Percentiles rank a stretch among this genome's conserved stretches.
phyloP scores from a whole-genome alignment of 1,140 invertebrate genomes.

The Episyrphus balteatus region DNA sequence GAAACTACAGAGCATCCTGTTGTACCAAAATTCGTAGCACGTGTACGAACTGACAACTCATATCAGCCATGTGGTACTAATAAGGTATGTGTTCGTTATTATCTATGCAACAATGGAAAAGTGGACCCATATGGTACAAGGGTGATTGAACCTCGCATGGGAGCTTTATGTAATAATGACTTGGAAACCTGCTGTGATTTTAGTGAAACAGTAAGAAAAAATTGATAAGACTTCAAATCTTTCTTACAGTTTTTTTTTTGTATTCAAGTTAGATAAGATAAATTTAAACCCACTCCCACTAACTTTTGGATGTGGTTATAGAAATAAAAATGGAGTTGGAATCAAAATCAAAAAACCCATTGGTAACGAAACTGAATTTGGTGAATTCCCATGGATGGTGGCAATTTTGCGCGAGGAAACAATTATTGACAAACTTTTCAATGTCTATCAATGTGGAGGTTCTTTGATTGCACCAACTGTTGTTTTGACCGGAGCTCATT shows the following conservation, averaged over 20 bases:
- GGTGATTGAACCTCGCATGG: constrained; percentile 56
- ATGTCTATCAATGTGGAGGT: constrained; percentile 43
- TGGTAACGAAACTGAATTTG: constrained; percentile 46
- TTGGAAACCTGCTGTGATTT: constrained; percentile 25
- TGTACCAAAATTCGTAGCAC: no score
- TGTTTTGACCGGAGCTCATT: constrained; percentile 51
- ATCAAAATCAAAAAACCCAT: constrained; percentile 54
- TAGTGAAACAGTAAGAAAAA: constrained; percentile 19
- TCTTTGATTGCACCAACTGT: constrained; percentile 43
- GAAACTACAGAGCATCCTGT: no score
- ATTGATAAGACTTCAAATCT: no score
- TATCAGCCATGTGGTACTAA: constrained; percentile 23
- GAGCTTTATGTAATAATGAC: constrained; percentile 14
- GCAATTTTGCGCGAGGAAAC: constrained; percentile 54
- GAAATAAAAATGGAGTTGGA: constrained; percentile 57
- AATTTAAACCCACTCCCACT: constrained; percentile 4
- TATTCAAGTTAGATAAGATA: no score
- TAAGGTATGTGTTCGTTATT: constrained; percentile 39
- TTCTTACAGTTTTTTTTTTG: not conserved
- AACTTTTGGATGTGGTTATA: constrained; percentile 54
- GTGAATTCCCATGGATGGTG: constrained; percentile 70
- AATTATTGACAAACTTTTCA: constrained; percentile 40
- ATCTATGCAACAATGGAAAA: constrained; percentile 36
- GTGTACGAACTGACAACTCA: not conserved
- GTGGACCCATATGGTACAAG: constrained; percentile 59